Conservation (phyloP, 2,113 vertebrate species). For the Ceyx melanurus region DNA sequence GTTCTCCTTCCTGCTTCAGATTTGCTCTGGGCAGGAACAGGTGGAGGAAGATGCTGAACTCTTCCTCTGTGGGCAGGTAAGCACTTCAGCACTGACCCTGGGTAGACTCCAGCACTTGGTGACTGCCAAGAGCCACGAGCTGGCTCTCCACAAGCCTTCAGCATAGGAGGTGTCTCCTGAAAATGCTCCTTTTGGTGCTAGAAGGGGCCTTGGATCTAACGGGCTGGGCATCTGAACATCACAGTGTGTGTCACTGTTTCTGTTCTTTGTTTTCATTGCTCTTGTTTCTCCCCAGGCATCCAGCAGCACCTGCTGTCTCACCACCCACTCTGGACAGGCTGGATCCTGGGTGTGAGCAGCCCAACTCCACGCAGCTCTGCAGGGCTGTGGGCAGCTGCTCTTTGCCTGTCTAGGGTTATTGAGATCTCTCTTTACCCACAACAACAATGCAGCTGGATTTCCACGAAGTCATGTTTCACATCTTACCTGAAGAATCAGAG, state of each 20-base stretch:
- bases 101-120: fast-evolving
- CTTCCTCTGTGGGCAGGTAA: fast-evolving
- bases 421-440: not conserved
- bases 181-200: not conserved
- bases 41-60: not conserved
- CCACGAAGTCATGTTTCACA: not conserved
- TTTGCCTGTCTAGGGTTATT: not conserved
- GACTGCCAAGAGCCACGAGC: not conserved
- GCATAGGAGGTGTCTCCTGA: fast-evolving
- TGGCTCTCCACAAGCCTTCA: fast-evolving
- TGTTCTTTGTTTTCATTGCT: not conserved
- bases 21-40: not conserved
- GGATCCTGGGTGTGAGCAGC: not conserved
- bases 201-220: too few species aligned
- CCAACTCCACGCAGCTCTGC: not conserved
- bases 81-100: not conserved
- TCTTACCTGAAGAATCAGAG: constrained; percentile 62
- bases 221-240: not conserved
- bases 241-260: fast-evolving
- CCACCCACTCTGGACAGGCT: not conserved
- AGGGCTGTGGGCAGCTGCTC: not conserved
- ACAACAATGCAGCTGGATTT: not conserved
- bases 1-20: not conserved
- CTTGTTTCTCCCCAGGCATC: not conserved
- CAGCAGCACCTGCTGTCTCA: not conserved